Evolutionary conservation across 2,888 invertebrate genomes (phyloP), one percentile per base, ranked within the genome.

Genomic region (Acrobasis repandana): DNA sequence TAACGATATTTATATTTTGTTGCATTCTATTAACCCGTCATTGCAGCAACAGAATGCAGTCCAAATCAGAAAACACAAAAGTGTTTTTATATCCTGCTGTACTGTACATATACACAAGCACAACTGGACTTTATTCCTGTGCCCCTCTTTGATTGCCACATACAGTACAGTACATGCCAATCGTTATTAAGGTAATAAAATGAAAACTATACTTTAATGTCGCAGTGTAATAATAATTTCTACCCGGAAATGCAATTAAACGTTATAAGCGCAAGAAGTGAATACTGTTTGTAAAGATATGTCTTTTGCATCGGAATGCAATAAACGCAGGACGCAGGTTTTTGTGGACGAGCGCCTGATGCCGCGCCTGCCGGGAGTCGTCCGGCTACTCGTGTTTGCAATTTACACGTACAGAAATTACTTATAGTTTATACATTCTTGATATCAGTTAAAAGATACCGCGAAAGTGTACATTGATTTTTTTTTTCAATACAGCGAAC

Each of bases 161-260:
- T 43, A 14, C 10, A 14, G 3, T 38, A 14, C 11, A 14, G 38
- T 14, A 11, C n/a, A 43, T 11, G 6, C 14, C 43, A 43, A 14
- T n/a, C n/a, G 1, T 14, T 11, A 43, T n/a, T 43, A 43, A 5
- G 14, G 43, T 43, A 14, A 43, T 43, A 11, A 38, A 43, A 38
- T 38, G 14, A 38, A 43, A 43, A 38, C 38, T 4, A 3, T 11
- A 38, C 11, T 11, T 20, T 20, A 20, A 28, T 28, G 28, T 4
- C 43, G 43, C 43, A 43, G n/a, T 43, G 43, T 43, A 43, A 43
- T 43, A 43, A 43, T 10, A 43, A 43, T 43, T 43, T 43, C 28
- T 14, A 43, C 43, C 43, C 43, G 43, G 43, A 43, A 43, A 43
- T 43, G 43, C 43, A 43, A 43, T 43, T 43, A 43, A 43, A 43